A percentile compares a stretch with the other conserved stretches of the same genome.
Evolutionary conservation across 2,888 invertebrate species (phyloP).

Genomic region (Drosophila aldrichi): DNA sequence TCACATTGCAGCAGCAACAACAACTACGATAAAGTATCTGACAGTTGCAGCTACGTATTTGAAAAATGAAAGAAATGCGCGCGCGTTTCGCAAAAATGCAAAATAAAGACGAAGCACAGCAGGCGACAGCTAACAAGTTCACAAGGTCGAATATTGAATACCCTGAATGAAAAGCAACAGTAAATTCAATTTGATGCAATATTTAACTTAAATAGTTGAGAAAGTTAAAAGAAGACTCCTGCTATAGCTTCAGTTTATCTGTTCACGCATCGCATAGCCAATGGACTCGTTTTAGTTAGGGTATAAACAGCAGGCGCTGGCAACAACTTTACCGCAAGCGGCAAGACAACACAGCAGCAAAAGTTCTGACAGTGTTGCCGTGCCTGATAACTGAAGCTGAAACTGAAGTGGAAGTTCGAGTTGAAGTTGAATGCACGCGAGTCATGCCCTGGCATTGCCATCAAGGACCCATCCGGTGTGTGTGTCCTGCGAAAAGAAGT

Average conservation of each 20-base stretch:
- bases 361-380: conserved; percentile 39
- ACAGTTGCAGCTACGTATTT: conserved; percentile 77
- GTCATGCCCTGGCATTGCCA: conserved; percentile 48
- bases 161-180: neutral
- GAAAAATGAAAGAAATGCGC: conserved; percentile 72
- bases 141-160: conserved; percentile 1
- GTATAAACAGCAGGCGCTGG: conserved; percentile 14
- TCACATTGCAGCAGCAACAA: conserved; percentile 64
- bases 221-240: no score
- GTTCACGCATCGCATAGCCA: neutral
- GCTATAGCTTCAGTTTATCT: no score
- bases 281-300: neutral
- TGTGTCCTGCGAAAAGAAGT: conserved; percentile 24
- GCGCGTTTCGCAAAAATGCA: conserved; percentile 44
- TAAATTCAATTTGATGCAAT: neutral
- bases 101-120: conserved; percentile 12
- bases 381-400: conserved; percentile 34
- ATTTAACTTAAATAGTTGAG: no score
- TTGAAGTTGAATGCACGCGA: conserved; percentile 78
- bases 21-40: conserved; percentile 57
- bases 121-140: no score
- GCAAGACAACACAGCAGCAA: conserved; percentile 29
- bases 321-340: conserved; percentile 58
- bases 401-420: conserved; percentile 48
- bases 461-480: conserved; percentile 57